Evolutionary conservation across 2,113 vertebrate species (phyloP), one percentile per base, ranked within the genome.

Genomic region (Boleophthalmus pectinirostris): DNA sequence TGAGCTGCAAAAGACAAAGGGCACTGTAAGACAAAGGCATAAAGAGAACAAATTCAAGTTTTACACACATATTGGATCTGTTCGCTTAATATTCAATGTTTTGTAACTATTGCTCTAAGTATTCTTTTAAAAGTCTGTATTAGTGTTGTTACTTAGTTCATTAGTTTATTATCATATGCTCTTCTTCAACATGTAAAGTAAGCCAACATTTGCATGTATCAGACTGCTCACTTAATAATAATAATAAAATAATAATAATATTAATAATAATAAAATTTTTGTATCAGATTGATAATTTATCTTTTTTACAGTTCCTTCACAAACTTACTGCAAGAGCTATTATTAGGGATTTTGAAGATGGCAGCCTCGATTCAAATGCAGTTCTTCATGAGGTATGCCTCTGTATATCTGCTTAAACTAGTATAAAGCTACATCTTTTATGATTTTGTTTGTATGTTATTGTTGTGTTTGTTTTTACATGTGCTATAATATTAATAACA

Each of bases 331-430:
- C 96, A 0, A 93, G 91, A 72, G 96, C 96, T 11, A 56, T 97
- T 46, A 96, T 97, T 86, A 91, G 92, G 74, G 96, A 97, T 64
- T 96, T 94, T 13, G 96, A 97, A 82, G 92, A 96, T 3, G 95
- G 95, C 38, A 91, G 90, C 80, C 92, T 97, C 63, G 91, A 94
- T 0, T 57, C 84, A 24, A 82, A 88, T 1, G 93, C 95, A 85
- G 91, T 90, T 10, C 84, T 93, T 66, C 95, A 97, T 9, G 95
- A 97, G 95, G 96, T 61, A 5, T 61, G 58, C 33, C 14, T 33
- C 12, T 7, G 24, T 33, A 15, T 15, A 25, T 58, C 23, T 25
- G 23, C 8, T 25, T 25, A 10, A 54, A 58, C 3, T 15, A 13
- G 12, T 25, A 24, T 12, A 56, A 56, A 3, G 47, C 47, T 23